Evolutionary conservation across 2,888 invertebrate species (phyloP), one percentile per base, ranked within the genome.

Genomic region (Lepidonotus clava): DNA sequence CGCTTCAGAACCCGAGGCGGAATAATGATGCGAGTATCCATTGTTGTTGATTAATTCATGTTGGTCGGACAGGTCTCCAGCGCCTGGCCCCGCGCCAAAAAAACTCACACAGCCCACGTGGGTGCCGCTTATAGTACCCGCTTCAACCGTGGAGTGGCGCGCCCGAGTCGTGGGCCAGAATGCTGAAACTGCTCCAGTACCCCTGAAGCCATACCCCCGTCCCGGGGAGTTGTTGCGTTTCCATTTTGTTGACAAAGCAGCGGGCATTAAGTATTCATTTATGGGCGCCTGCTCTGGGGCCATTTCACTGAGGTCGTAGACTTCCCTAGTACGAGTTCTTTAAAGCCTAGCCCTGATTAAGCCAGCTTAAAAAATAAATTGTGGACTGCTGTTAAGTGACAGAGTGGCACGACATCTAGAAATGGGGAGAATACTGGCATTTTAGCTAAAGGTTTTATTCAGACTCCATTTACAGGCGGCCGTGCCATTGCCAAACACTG

Each of bases 1-100:
- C 34, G 61, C 28, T 34, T 18, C 36, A 34, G 38, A 61, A 34
- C 71, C 71, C 56, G 38, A 18, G 71, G 38, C 71, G 36, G 71
- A 71, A 71, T 71, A 71, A 71, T 71, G 71, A 71, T 71, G 71
- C 71, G 71, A 71, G 38, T 71, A 34, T 34, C 71, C 71, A 71
- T 71, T 71, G 71, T 71, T 71, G 71, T 71, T 71, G 71, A 71
- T 71, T 71, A 71, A 71, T 71, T 71, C 71, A 71, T 71, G 71
- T 71, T 38, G 71, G 71, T 11, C 18, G 36, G 71, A 71, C 71
- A 5, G 71, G 4, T 38, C 38, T n/a, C 36, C 61, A 28, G 14
- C 18, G 36, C 14, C 38, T 71, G 71, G 71, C 36, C 38, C 36
- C 1, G 18, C 24, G 71, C 36, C 71, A 71, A 71, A 66, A 71